Percentiles rank a stretch among this genome's conserved stretches.
Conservation (phyloP, 2,797 vertebrate genomes). For the Oreochromis grahami region DNA sequence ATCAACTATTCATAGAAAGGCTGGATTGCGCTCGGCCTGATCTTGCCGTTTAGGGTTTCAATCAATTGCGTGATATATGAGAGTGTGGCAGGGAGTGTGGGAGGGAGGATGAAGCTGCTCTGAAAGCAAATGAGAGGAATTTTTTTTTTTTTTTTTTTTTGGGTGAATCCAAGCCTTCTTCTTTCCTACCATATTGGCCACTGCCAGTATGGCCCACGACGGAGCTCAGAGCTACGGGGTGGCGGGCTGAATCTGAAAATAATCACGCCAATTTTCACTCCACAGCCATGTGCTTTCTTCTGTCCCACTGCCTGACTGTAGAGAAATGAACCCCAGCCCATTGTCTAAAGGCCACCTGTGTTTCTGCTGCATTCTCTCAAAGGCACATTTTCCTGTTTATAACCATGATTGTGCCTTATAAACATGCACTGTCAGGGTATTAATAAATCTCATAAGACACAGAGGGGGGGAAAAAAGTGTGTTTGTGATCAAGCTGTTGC, state of each 20-base stretch:
- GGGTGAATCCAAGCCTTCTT: conserved; percentile 22
- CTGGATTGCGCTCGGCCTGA: conserved; percentile 30
- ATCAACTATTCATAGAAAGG: conserved; percentile 67
- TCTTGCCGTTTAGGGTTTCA: conserved; percentile 66
- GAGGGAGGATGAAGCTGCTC: conserved; percentile 30
- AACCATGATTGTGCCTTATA: conserved; percentile 5
- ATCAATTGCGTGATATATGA: conserved; percentile 65
- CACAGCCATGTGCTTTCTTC: conserved; percentile 41
- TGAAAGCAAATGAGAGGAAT: conserved; percentile 44
- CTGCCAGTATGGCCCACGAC: not conserved
- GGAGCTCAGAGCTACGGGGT: conserved; percentile 7
- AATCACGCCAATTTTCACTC: conserved; percentile 38
- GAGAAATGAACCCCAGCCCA: conserved; percentile 32
- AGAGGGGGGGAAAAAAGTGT: not conserved
- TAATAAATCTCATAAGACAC: conserved; percentile 29
- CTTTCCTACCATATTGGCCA: conserved; percentile 7
- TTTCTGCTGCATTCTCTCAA: conserved; percentile 42
- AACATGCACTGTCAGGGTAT: conserved; percentile 19
- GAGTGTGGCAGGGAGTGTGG: conserved; percentile 24
- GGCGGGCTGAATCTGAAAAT: conserved; percentile 30
- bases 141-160: not conserved
- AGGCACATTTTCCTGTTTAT: conserved; percentile 57
- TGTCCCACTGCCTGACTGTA: conserved; percentile 35
- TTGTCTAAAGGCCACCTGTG: conserved; percentile 63
- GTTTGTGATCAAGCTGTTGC: not conserved